Evolutionary conservation across 2,888 invertebrate species (phyloP), one percentile per base, ranked within the genome.

Genomic region (Lasioglossum figueresi): DNA sequence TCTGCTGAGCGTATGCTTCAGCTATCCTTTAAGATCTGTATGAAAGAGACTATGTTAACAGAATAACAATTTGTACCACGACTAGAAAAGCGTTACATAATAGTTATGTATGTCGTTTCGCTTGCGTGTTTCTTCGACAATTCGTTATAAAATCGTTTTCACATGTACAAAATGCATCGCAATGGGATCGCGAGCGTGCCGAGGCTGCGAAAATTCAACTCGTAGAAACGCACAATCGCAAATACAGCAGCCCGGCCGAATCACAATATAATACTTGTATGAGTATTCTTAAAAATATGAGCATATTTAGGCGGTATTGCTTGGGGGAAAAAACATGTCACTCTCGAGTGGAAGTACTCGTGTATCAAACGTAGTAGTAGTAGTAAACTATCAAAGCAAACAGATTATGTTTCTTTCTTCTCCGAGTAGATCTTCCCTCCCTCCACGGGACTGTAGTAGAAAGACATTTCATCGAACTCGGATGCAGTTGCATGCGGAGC

Each of bases 391-490:
- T 68, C 68, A 10, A 68, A 66, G 19, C 37, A 16, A 68, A 68
- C 19, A 34, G 59, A 73, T 92, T 89, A 94, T 71, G 92, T 90
- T 83, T 92, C 91, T 79, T 92, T 91, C 16, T 83, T 89, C 56
- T 93, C 95, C 0, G 95, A 94, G 10, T 97, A 95, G 91, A 97
- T 97, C 94, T 97, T 97, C 76, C 97, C 97, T 77, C 97, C 97
- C 94, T 98, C 98, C 8, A 98, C 97, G 16, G 98, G 97, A 56
- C 98, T 97, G 93, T 98, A 98, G 93, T 98, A 98, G 94, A 97
- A 98, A 71, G 98, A 98, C 93, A 97, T 97, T 91, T 98, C 98
- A 89, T 98, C 98, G 93, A 98, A 98, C 94, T 98, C 98, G 16
- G 98, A 98, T 43, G 96, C 97, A 0, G 98, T 98, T 34, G 98